Evolutionary conservation across 92 coral and sea anemone genomes (phyloP).

Genomic region (Porites rus): DNA sequence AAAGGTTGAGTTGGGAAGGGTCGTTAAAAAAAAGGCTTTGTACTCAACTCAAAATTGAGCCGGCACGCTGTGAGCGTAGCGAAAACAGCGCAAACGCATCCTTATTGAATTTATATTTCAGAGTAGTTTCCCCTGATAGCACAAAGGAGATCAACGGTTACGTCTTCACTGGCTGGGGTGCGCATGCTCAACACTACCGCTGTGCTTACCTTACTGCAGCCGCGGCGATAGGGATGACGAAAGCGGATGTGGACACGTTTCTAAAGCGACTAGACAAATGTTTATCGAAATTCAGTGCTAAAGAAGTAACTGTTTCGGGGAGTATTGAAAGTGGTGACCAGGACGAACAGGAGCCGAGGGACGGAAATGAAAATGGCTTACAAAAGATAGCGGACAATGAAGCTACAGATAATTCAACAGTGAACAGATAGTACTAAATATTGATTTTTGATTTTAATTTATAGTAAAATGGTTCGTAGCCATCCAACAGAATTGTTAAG

Average conservation of each 20-base stretch:
- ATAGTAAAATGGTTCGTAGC: not conserved
- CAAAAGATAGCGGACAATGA: not conserved
- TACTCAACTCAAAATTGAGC: no score
- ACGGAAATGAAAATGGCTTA: constrained; percentile 9
- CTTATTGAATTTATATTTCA: constrained; percentile 3
- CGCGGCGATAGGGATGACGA: constrained; percentile 97
- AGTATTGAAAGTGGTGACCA: not conserved
- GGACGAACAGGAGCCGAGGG: not conserved
- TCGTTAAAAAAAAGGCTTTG: no score
- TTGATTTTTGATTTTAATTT: not conserved
- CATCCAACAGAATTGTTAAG: not conserved
- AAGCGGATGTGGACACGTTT: constrained; percentile 92
- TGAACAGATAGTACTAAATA: constrained; percentile 27
- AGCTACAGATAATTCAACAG: constrained; percentile 4
- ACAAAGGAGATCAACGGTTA: constrained; percentile 90
- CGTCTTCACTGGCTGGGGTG: constrained; percentile 97
- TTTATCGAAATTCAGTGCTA: constrained; percentile 65
- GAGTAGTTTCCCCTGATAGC: constrained; percentile 91
- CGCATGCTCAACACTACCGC: constrained; percentile 89
- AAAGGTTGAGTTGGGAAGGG: no score
- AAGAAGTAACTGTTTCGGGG: not conserved
- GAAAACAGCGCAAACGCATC: not conserved
- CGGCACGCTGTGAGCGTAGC: no score
- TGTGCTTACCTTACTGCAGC: constrained; percentile 97
- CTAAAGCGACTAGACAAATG: constrained; percentile 93